Conservation (phyloP, 2,113 vertebrate genomes). For the Carassius auratus region DNA sequence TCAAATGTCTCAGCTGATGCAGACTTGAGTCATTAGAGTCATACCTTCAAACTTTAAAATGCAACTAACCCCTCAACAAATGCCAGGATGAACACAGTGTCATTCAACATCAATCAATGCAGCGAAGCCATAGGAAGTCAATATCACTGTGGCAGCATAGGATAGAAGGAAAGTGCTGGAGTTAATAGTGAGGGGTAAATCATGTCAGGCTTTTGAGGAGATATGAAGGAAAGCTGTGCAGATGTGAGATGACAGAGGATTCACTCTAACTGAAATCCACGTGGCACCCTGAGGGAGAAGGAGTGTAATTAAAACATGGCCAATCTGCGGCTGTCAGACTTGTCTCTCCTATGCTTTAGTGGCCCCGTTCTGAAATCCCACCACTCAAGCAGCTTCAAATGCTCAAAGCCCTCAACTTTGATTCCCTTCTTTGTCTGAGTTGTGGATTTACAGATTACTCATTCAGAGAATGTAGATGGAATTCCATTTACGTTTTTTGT, state of each 20-base stretch:
- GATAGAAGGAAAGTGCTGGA: not conserved
- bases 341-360: slow-evolving; percentile 13
- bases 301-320: slow-evolving; percentile 51
- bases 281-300: slow-evolving; percentile 12
- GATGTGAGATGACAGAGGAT: slow-evolving; percentile 44
- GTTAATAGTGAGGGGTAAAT: slow-evolving; percentile 39
- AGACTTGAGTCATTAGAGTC: not conserved
- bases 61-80: not conserved
- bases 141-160: not conserved
- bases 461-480: not conserved
- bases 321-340: slow-evolving; percentile 52
- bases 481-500: slow-evolving; percentile 13
- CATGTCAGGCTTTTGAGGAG: slow-evolving; percentile 26
- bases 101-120: not conserved
- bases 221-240: slow-evolving; percentile 28
- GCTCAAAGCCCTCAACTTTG: slow-evolving; percentile 10
- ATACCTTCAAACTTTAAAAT: not conserved
- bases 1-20: not conserved
- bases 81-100: not conserved
- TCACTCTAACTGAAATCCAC: slow-evolving; percentile 13
- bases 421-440: slow-evolving; percentile 25
- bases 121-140: not conserved
- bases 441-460: not conserved
- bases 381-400: slow-evolving; percentile 12
- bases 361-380: slow-evolving; percentile 18